A percentile compares a stretch with the other conserved stretches of the same genome.
Conservation (phyloP, 2,113 vertebrate genomes). For the Peromyscus leucopus region DNA sequence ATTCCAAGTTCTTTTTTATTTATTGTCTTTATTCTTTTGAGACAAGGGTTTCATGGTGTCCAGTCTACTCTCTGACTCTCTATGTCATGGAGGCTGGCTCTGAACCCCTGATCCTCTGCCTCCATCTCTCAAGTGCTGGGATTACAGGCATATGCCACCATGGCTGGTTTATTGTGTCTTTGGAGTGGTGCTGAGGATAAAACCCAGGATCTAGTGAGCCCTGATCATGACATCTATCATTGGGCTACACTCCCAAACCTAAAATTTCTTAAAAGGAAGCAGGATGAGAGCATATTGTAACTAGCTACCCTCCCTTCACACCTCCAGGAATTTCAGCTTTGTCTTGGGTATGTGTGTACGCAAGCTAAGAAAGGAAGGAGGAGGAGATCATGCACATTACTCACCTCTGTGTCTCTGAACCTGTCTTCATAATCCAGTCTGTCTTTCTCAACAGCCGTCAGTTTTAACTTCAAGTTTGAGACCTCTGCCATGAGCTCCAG, state of each 20-base stretch:
- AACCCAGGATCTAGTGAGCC: not conserved
- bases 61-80: not conserved
- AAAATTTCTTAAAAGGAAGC: slow-evolving; percentile 7
- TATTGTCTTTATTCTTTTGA: not conserved
- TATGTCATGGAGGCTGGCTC: not conserved
- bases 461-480: slow-evolving; percentile 96
- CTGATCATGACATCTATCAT: not conserved
- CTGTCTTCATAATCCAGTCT: slow-evolving; percentile 92
- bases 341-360: too few relatives aligned
- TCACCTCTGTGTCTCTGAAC: slow-evolving; percentile 95
- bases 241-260: not conserved
- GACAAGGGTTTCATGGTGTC: not conserved
- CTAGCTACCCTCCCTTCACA: not conserved
- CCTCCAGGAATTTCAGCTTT: not conserved
- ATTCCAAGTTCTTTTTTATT: not conserved
- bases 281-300: not conserved
- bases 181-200: not conserved
- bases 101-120: not conserved
- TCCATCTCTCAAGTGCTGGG: not conserved
- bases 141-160: not conserved
- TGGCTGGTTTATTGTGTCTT: not conserved
- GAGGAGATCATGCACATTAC: not conserved
- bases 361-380: too few relatives aligned
- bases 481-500: slow-evolving; percentile 96
- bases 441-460: slow-evolving; percentile 94